Evolutionary conservation across 2,113 vertebrate species (phyloP), one percentile per base, ranked within the genome.

Genomic region (Corapipo altera): DNA sequence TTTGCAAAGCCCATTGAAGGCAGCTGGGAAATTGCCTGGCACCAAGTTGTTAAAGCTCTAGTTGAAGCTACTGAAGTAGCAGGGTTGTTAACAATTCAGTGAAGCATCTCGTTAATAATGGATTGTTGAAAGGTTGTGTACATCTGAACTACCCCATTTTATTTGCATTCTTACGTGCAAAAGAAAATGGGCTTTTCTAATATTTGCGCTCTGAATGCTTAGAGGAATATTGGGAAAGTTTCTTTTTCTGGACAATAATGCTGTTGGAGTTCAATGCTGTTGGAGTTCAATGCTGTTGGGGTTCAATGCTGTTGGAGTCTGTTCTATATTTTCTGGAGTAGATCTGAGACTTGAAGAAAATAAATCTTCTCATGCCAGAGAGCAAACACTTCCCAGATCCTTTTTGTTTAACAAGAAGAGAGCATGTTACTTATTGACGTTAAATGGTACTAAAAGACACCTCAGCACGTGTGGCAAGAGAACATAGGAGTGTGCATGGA

Each of bases 281-380:
- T 83, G 72, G 85, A 76, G 75, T 83, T 94, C 30, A 55, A 72
- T 94, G 66, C 87, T 93, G 71, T 85, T 83, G 72, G 85, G 79
- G 75, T 83, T 94, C 30, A 55, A 72, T 95, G 80, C 92, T 91
- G 75, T 90, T 92, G 79, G 85, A 95, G 91, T 87, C 77, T 91
- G 91, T 97, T 95, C 88, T 92, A 46, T 96, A 74, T 93, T 96
- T 95, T 96, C 92, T 97, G 94, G 82, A 96, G 62, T 96, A 94
- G 85, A 90, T 95, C 75, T 88, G 95, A 96, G 93, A 95, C 82
- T 89, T 92, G 89, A 96, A 95, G 95, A 95, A 95, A 97, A 97
- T 97, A 97, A 97, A 97, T 97, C 91, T 95, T 96, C 91, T 96
- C 79, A 75, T 96, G 91, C 80, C 88, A 78, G 94, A 95, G 91